Base-by-base conservation (phyloP, 2,888 invertebrate genomes). In the Orchesella flavescens region DNA sequence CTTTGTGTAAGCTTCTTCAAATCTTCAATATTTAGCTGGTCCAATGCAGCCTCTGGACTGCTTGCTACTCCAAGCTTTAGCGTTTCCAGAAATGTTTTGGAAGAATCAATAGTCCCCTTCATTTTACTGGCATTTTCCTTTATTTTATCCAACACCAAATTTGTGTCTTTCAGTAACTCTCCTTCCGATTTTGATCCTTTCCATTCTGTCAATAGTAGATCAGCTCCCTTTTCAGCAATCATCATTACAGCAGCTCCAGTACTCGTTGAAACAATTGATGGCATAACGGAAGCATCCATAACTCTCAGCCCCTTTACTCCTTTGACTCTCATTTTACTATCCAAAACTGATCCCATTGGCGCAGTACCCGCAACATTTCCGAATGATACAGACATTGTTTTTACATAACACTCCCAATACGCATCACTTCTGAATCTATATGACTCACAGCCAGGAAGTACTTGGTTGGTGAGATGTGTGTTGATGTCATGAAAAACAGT, bases 241-340 rank as follows among this genome's bases (percentile, higher is more conserved):
- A 87, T 79, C 19, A 87, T 86, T 2, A 83, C 83, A 1, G 87
- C 59, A 7, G 80, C 87, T 57, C 83, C 82, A 21, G 69, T 69
- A 23, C 69, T 46, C 1, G 66, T 77, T 21, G 59, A 15, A 10
- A 83, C 80, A 63, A 85, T 74, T 5, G 65, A 44, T 1, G 85
- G 84, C 77, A 78, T 72, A 9, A 73, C 65, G 5, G 74, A 74
- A 0, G 85, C 83, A 53, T 85, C 85, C 23, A 85, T 71, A 57
- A 85, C 85, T 46, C 85, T 65, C 1, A 85, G 55, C 0, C 68
- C 23, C 17, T 61, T 53, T 10, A 72, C 43, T 24, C 81, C 81
- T 43, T 55, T 66, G 1, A 85, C 85, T 13, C 46, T 46, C 1
- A 85, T 34, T 15, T 69, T 17, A 5, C 61, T 61, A 53, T 84